Evolutionary conservation across 2,113 vertebrate genomes (phyloP).

Genomic region (Phyllostomus discolor): DNA sequence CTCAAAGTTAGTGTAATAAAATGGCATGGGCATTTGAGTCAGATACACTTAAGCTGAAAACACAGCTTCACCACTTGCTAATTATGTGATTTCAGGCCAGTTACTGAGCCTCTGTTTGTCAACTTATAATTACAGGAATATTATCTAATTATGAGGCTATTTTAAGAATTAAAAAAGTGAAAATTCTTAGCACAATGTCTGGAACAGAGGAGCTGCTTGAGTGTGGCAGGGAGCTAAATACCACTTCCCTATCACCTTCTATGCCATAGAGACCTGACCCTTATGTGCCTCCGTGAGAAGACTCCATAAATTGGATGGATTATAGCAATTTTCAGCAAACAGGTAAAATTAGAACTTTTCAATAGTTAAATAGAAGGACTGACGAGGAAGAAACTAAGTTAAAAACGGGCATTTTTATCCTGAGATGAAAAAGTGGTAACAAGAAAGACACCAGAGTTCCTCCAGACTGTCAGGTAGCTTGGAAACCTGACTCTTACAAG

Average conservation of each 20-base stretch:
- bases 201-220: background rate
- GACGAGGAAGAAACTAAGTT: background rate
- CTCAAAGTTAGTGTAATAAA: slow-evolving; percentile 48
- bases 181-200: background rate
- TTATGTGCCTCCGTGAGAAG: background rate
- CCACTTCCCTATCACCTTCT: background rate
- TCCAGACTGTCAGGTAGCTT: slow-evolving; percentile 49
- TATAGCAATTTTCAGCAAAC: background rate
- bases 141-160: slow-evolving; percentile 35
- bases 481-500: slow-evolving; percentile 71
- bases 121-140: slow-evolving; percentile 38
- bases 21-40: background rate
- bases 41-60: slow-evolving; percentile 42
- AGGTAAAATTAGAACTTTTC: background rate
- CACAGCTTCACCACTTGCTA: background rate
- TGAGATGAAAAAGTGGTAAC: slow-evolving; percentile 29
- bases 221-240: background rate
- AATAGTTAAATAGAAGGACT: background rate
- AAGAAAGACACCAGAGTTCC: slow-evolving; percentile 57
- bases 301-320: background rate
- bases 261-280: background rate
- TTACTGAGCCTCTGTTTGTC: background rate
- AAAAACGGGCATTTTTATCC: slow-evolving; percentile 33
- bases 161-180: slow-evolving; percentile 17
- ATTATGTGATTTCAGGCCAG: slow-evolving; percentile 21